Evolutionary conservation across 2,113 vertebrate species (phyloP).

Genomic region (Edolisoma coerulescens): DNA sequence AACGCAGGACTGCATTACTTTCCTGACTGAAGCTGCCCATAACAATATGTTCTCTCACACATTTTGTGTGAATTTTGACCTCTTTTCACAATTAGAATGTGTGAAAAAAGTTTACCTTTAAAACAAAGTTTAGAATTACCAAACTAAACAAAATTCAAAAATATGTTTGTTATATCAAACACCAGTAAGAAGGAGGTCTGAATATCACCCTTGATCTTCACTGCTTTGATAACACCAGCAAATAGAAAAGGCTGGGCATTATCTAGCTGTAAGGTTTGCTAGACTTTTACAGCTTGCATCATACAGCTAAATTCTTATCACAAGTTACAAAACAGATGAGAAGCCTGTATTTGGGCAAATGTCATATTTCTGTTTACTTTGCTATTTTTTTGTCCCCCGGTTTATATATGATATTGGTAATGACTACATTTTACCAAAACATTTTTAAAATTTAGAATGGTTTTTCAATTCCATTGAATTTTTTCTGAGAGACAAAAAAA

Average conservation of each 20-base stretch:
- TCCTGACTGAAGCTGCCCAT: neutral
- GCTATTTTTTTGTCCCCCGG: accelerated
- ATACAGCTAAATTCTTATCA: neutral
- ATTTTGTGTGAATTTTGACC: neutral
- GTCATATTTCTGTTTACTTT: neutral
- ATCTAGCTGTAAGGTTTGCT: neutral
- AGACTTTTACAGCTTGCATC: neutral
- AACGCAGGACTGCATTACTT: neutral
- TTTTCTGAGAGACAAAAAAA: neutral
- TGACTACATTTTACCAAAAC: neutral
- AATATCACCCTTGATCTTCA: neutral
- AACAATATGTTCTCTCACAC: neutral
- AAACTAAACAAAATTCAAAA: neutral
- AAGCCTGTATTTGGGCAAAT: neutral
- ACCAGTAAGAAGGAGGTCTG: neutral
- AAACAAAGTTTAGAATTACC: neutral
- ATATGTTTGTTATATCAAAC: neutral
- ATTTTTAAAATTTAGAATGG: neutral
- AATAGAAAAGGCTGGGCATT: neutral
- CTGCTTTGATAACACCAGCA: neutral
- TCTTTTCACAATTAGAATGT: neutral
- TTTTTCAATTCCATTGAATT: neutral
- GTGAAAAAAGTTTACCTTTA: neutral
- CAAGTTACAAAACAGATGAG: neutral
- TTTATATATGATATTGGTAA: neutral